Evolutionary conservation across 2,888 invertebrate genomes (phyloP).

Genomic region (Tribolium freemani): DNA sequence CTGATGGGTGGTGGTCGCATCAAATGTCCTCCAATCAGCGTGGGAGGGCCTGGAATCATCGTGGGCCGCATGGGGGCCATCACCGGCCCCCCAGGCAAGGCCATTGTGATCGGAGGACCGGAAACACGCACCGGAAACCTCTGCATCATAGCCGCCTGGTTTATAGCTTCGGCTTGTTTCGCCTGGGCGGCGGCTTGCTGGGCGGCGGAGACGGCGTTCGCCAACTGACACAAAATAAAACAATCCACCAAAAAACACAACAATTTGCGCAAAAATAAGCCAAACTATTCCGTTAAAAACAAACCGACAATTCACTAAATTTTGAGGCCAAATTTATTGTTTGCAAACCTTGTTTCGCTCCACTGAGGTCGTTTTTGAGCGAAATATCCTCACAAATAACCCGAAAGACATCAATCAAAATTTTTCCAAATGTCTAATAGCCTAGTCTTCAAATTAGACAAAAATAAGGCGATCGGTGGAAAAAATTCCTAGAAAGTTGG

Average conservation of each 20-base stretch:
- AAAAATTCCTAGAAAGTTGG: too few relatives aligned
- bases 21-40: conserved; percentile 72
- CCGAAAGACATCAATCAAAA: too few relatives aligned
- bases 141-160: conserved; percentile 66
- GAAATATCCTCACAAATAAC: too few relatives aligned
- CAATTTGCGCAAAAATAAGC: too few relatives aligned
- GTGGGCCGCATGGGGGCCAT: conserved; percentile 71
- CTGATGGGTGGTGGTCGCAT: conserved; percentile 77
- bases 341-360: too few relatives aligned
- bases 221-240: conserved; percentile 58
- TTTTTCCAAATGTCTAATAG: too few relatives aligned
- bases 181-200: conserved; percentile 69
- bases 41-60: conserved; percentile 70
- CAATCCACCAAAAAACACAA: conserved; percentile 4
- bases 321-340: too few relatives aligned
- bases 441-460: too few relatives aligned
- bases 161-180: conserved; percentile 65
- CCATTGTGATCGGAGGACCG: conserved; percentile 66
- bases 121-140: conserved; percentile 69
- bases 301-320: too few relatives aligned
- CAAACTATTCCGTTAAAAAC: too few relatives aligned
- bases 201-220: conserved; percentile 69
- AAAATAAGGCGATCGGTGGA: too few relatives aligned
- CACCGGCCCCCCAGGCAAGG: conserved; percentile 70
- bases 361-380: too few relatives aligned